Evolutionary conservation across 2,113 vertebrate genomes (phyloP), one percentile per base, ranked within the genome.

Genomic region (Anguilla japonica): DNA sequence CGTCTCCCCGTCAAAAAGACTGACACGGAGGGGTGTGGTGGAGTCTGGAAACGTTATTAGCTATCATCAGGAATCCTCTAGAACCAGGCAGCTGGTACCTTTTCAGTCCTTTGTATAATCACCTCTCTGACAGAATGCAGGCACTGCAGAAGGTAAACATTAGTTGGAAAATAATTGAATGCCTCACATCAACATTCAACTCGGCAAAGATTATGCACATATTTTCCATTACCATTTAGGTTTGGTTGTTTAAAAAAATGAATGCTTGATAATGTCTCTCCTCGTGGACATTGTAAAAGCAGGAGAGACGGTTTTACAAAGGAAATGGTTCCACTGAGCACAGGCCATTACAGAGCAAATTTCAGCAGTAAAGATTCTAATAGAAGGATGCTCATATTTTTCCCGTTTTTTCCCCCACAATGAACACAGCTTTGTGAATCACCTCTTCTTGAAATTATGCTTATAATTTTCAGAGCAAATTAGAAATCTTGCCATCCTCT

Each of bases 1-100:
- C 87, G 92, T 92, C 91, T 91, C 91, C 93, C 90, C 92, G 91
- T 88, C 87, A 91, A 92, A 89, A 90, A 94, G 93, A 94, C 93
- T 92, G 92, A 94, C n/a, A 75, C 26, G 1, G 22, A 15, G 1
- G 34, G 5, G 16, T 41, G 79, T 1, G 39, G 39, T 18, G 56
- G 8, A 40, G 34, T 40, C n/a, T 56, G 26, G 82, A 83, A 83
- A 60, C 39, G 39, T n/a, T 53, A 85, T 93, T 93, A 93, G 92
- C 88, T 86, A 87, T 87, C 89, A 92, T 87, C 87, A 92, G 90
- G 91, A 91, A 90, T 90, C 91, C 91, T 87, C 89, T 87, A 90
- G 85, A 34, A 86, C 85, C 83, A 83, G 89, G 87, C 85, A 34
- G 86, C 87, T 88, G 89, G 85, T 88, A 84, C 89, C 88, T 89